Evolutionary conservation across 2,888 invertebrate species (phyloP).

Genomic region (Meliscaeva auricollis): DNA sequence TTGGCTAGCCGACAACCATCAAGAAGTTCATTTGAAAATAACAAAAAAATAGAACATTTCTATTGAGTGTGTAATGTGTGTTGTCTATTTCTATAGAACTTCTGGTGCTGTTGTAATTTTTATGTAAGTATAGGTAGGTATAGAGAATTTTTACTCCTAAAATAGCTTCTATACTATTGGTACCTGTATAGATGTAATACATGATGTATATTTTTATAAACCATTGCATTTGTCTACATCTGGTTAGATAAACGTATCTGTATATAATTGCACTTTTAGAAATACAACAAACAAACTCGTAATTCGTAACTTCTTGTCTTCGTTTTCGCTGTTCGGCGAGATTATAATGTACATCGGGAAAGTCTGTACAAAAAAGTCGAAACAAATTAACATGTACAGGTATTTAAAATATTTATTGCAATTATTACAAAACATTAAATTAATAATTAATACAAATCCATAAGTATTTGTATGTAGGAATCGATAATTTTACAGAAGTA

Average conservation of each 20-base stretch:
- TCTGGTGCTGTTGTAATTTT: slow-evolving; percentile 45
- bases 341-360: background rate
- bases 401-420: too few relatives aligned
- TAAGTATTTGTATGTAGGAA: too few relatives aligned
- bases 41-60: slow-evolving; percentile 61
- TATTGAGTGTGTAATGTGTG: slow-evolving; percentile 55
- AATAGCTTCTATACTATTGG: slow-evolving; percentile 65
- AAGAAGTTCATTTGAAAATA: slow-evolving; percentile 64
- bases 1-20: slow-evolving; percentile 71
- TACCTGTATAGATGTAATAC: slow-evolving; percentile 36
- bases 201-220: slow-evolving; percentile 46
- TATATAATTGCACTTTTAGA: slow-evolving; percentile 42
- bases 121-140: background rate
- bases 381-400: too few relatives aligned
- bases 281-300: slow-evolving; percentile 42
- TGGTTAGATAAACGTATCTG: slow-evolving; percentile 50
- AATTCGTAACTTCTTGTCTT: slow-evolving; percentile 41
- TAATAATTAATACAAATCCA: too few relatives aligned
- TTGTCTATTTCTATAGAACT: too few relatives aligned
- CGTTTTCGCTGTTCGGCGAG: background rate
- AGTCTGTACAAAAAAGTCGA: background rate
- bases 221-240: slow-evolving; percentile 35
- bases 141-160: slow-evolving; percentile 42
- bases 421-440: too few relatives aligned
- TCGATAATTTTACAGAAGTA: too few relatives aligned